Percentiles rank a stretch among this genome's conserved stretches.
phyloP scores from a whole-genome alignment of 2,888 invertebrate species.

The Apotomis turbidana region DNA sequence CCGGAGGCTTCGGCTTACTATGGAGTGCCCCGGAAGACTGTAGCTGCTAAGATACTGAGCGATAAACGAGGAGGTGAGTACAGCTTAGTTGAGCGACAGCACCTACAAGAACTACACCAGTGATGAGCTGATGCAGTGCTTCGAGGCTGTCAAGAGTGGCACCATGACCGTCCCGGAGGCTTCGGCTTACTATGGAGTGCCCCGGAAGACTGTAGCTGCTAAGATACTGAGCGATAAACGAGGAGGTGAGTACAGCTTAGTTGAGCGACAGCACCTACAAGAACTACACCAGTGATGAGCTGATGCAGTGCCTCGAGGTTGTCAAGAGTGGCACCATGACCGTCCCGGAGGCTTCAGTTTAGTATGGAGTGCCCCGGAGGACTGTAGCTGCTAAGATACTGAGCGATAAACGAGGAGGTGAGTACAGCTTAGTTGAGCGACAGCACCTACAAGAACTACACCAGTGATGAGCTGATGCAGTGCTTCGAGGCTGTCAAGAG shows the following conservation, averaged over 20 bases:
- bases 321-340: slow-evolving; percentile 44
- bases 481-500: slow-evolving; percentile 41
- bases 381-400: slow-evolving; percentile 51
- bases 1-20: slow-evolving; percentile 51
- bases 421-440: not conserved
- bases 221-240: slow-evolving; percentile 37
- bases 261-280: slow-evolving; percentile 48
- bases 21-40: slow-evolving; percentile 60
- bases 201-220: slow-evolving; percentile 57
- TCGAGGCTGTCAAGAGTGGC: slow-evolving; percentile 18
- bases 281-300: slow-evolving; percentile 54
- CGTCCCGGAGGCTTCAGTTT: slow-evolving; percentile 48
- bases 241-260: slow-evolving; percentile 17
- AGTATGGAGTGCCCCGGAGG: slow-evolving; percentile 59
- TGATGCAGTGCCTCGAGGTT: slow-evolving; percentile 47
- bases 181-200: slow-evolving; percentile 53
- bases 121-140: slow-evolving; percentile 50
- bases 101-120: slow-evolving; percentile 58
- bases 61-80: slow-evolving; percentile 30
- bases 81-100: not conserved
- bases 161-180: slow-evolving; percentile 51
- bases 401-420: slow-evolving; percentile 22
- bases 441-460: slow-evolving; percentile 58
- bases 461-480: slow-evolving; percentile 48
- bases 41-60: slow-evolving; percentile 45